Conservation (phyloP, 2,888 invertebrate species). For the Cerceris ruficornis region DNA sequence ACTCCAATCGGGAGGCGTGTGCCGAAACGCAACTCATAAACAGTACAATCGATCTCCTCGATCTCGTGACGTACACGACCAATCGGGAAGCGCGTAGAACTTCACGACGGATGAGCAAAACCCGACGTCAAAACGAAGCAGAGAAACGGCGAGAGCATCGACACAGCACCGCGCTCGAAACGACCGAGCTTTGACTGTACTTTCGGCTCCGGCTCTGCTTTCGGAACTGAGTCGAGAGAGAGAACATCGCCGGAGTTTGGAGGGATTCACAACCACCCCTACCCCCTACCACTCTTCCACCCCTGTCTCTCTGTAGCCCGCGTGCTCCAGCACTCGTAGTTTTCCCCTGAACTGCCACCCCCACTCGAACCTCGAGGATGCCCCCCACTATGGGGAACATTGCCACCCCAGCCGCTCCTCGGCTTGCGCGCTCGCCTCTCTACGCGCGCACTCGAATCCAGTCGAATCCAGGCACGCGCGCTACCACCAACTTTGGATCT, state of each 20-base stretch:
- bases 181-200: slow-evolving; percentile 59
- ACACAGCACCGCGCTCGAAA: slow-evolving; percentile 43
- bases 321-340: slow-evolving; percentile 49
- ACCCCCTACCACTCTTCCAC: slow-evolving; percentile 45
- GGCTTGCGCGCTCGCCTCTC: slow-evolving; percentile 43
- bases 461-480: slow-evolving; percentile 61
- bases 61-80: no score
- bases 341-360: slow-evolving; percentile 58
- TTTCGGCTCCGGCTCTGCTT: slow-evolving; percentile 70
- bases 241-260: slow-evolving; percentile 65
- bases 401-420: slow-evolving; percentile 36
- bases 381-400: slow-evolving; percentile 41
- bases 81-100: no score
- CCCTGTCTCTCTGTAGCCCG: slow-evolving; percentile 57
- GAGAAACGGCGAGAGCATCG: slow-evolving; percentile 42
- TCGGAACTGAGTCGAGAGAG: slow-evolving; percentile 72
- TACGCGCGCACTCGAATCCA: slow-evolving; percentile 53
- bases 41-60: no score
- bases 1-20: no score
- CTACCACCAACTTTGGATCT: slow-evolving; percentile 40
- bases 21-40: no score
- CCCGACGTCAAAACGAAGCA: slow-evolving; percentile 19
- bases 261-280: slow-evolving; percentile 68
- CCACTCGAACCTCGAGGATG: slow-evolving; percentile 46
- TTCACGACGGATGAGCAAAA: slow-evolving; percentile 11